A percentile compares a stretch with the other conserved stretches of the same genome.
These are phyloP conservation scores for Noctua comes DNA, from an alignment of 2,888 invertebrate species.

Conservation along the genomic window DNA sequence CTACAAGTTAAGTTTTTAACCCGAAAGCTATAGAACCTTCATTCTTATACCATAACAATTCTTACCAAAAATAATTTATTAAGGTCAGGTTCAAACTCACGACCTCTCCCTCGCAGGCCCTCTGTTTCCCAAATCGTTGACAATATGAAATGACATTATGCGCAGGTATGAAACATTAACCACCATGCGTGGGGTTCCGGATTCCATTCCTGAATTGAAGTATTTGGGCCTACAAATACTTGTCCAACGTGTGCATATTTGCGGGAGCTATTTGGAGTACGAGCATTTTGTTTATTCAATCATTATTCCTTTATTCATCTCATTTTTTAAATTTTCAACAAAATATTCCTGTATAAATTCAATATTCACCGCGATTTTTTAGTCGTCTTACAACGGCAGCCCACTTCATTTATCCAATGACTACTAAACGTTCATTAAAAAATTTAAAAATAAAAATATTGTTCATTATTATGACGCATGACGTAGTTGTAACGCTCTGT, in stretches of 20 bases:
- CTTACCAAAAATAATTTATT: slow-evolving; percentile 16
- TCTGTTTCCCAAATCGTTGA: slow-evolving; percentile 18
- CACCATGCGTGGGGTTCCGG: slow-evolving; percentile 7
- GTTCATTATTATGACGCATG: too few species aligned
- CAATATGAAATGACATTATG: slow-evolving; percentile 23
- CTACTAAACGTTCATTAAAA: too few species aligned
- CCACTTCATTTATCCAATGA: too few species aligned
- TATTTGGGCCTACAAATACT: slow-evolving; percentile 34
- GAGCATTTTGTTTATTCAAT: not conserved
- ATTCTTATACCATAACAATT: not conserved
- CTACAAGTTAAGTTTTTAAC: not conserved
- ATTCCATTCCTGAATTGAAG: slow-evolving; percentile 39
- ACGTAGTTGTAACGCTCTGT: too few species aligned
- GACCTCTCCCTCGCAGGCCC: slow-evolving; percentile 1
- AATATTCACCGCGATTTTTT: too few species aligned
- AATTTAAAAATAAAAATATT: too few species aligned
- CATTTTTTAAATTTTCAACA: not conserved
- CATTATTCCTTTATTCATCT: not conserved
- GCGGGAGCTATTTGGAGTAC: not conserved
- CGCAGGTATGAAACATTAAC: slow-evolving; percentile 14
- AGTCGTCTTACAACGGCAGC: too few species aligned
- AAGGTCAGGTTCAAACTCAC: slow-evolving; percentile 25
- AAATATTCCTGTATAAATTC: too few species aligned
- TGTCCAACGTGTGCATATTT: slow-evolving; percentile 8
- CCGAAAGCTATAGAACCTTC: not conserved